Base-by-base conservation (phyloP, 2,888 invertebrate genomes). In the Neoitamus cyanurus region DNA sequence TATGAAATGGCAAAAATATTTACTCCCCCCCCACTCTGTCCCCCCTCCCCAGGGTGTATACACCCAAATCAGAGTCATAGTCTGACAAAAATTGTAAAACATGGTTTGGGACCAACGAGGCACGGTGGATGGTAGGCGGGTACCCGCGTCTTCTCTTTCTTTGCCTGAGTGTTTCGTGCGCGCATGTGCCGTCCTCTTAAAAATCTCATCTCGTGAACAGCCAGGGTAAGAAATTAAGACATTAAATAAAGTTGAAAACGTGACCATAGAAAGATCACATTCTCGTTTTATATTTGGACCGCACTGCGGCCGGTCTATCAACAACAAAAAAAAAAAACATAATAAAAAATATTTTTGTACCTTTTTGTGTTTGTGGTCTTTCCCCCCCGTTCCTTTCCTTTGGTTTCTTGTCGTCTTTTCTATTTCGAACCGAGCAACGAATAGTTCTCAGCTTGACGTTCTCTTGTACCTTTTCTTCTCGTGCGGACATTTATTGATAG, bases 161-260 rank as follows among this genome's bases (percentile, higher is more conserved):
- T 9, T 4, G 11, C 20, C 42, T 25, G 6, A 4, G 7, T 25
- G 15, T 7, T 7, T 15, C 13, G 69, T 9, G 30, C 31, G 11
- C 31, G 69, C 30, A 34, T 34, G 36, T 37, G 20, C 34, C 11
- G 11, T 34, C 31, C 34, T 73, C 20, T 34, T 42, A 42, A 42
- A 42, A 42, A 42, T 42, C 42, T 77, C 42, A 42, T 46, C n/a
- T n/a, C 75, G 46, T 77, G 75, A 77, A 77, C 75, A 77, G 42
- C 75, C 75, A 77, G 37, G 75, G 42, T 77, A 77, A 77, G 75
- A 77, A 77, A 77, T 77, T 77, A 77, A 77, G 75, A 77, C 75
- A 77, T 77, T 77, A 77, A 77, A 77, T 37, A 77, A n/a, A 77
- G 75, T 42, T 42, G 75, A 77, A 77, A 77, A 77, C 75, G 75